Percentiles rank a stretch among this genome's conserved stretches.
Evolutionary conservation across 2,797 vertebrate species (phyloP).

Genomic region (Peromyscus eremicus): DNA sequence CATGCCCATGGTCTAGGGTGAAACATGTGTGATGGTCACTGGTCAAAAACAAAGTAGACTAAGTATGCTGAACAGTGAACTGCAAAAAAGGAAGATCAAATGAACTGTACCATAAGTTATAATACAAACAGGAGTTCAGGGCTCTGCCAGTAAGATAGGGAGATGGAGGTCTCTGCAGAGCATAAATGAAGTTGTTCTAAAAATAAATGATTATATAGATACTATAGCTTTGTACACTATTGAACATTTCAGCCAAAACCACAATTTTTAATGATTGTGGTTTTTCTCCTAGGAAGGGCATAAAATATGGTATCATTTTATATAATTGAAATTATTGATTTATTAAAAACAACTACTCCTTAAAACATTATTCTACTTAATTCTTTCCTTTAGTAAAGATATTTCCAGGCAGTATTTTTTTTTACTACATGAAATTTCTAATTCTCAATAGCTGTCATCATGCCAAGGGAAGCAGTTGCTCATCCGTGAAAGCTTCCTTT

Average conservation of each 20-base stretch:
- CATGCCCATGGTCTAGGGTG: not conserved
- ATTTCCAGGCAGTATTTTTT: slow-evolving; percentile 68
- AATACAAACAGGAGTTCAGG: slow-evolving; percentile 26
- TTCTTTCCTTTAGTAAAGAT: slow-evolving; percentile 53
- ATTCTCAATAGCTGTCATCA: slow-evolving; percentile 76
- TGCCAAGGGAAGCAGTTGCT: slow-evolving; percentile 73
- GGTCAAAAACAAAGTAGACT: slow-evolving; percentile 61
- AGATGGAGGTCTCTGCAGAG: not conserved
- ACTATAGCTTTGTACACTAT: slow-evolving; percentile 17
- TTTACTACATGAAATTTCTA: slow-evolving; percentile 66
- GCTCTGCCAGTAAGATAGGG: not conserved
- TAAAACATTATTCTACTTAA: slow-evolving; percentile 43
- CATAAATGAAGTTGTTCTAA: not conserved
- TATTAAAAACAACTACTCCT: slow-evolving; percentile 38
- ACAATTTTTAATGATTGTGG: slow-evolving; percentile 37
- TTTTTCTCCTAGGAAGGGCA: not conserved
- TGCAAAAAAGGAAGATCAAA: slow-evolving; percentile 20
- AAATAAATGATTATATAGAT: not conserved
- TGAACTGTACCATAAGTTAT: not conserved
- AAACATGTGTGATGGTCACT: slow-evolving; percentile 35
- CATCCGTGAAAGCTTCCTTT: slow-evolving; percentile 81
- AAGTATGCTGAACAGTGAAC: slow-evolving; percentile 33
- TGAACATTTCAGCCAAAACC: not conserved
- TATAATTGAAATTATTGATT: slow-evolving; percentile 27
- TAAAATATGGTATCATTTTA: slow-evolving; percentile 26